phyloP scores from a whole-genome alignment of 30 jellyfish, hydroid and myxozoan species.

The Cassiopea andromeda region DNA sequence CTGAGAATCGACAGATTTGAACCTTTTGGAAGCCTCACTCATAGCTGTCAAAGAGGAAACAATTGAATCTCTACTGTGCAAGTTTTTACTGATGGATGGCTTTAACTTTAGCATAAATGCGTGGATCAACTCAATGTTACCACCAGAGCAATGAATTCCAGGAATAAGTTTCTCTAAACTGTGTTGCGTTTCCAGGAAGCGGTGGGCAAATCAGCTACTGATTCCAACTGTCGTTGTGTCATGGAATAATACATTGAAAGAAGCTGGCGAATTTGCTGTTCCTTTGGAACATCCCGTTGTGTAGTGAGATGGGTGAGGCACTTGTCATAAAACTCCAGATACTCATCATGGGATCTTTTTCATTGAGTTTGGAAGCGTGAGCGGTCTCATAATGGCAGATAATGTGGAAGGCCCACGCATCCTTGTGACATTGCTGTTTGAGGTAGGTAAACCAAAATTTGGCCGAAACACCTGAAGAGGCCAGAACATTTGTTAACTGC shows the following conservation, averaged over 20 bases:
- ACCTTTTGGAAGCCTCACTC: conserved; percentile 36
- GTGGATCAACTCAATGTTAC: conserved; percentile 13
- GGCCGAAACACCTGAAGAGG: conserved; percentile 31
- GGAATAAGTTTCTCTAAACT: conserved; percentile 25
- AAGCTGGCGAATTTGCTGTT: conserved; percentile 44
- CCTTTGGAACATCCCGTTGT: conserved; percentile 51
- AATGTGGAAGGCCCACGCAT: conserved; percentile 37
- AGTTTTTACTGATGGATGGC: conserved; percentile 18
- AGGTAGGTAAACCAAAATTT: conserved; percentile 21
- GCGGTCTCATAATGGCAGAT: not conserved
- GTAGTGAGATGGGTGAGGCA: conserved; percentile 4
- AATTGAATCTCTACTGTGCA: conserved; percentile 26
- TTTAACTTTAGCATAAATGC: conserved; percentile 23
- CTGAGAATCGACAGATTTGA: not conserved
- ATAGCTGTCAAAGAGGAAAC: conserved; percentile 8
- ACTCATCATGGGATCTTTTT: not conserved
- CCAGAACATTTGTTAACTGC: conserved; percentile 29
- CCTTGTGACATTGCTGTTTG: conserved; percentile 41
- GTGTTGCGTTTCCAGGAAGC: conserved; percentile 36
- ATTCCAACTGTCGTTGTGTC: conserved; percentile 17
- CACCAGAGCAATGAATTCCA: conserved; percentile 32
- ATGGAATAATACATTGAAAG: conserved; percentile 15
- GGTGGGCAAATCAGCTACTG: conserved; percentile 47
- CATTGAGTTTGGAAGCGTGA: conserved; percentile 8
- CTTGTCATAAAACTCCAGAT: not conserved